phyloP scores from a whole-genome alignment of 2,797 vertebrate genomes.

The Pangasius mekongensis region DNA sequence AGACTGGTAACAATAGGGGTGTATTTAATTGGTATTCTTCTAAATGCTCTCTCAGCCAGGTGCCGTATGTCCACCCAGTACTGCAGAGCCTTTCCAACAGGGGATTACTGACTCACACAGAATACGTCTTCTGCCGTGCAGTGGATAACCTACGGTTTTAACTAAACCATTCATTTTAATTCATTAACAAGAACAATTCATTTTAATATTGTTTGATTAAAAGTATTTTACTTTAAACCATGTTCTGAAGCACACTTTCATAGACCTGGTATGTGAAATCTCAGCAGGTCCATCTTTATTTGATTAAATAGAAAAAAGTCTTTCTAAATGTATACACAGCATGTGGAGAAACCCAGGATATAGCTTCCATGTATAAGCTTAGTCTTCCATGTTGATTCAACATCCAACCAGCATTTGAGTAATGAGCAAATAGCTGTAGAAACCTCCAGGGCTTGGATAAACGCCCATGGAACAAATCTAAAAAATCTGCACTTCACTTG shows the following conservation, averaged over 20 bases:
- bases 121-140: slow-evolving; percentile 12
- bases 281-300: neutral
- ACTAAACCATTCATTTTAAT: neutral
- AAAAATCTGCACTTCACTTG: slow-evolving; percentile 68
- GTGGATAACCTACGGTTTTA: neutral
- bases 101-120: slow-evolving; percentile 13
- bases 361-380: neutral
- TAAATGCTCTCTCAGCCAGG: slow-evolving; percentile 42
- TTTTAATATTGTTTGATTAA: neutral
- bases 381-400: neutral
- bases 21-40: slow-evolving; percentile 42
- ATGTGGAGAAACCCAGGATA: neutral
- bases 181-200: neutral
- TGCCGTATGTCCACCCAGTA: slow-evolving; percentile 36
- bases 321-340: neutral
- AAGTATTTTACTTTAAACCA: neutral
- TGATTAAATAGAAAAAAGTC: neutral
- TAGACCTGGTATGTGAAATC: neutral
- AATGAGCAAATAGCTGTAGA: slow-evolving; percentile 54
- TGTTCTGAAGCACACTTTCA: neutral
- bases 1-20: slow-evolving; percentile 44
- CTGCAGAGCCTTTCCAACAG: slow-evolving; percentile 12
- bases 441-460: slow-evolving; percentile 37
- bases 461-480: slow-evolving; percentile 60
- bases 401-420: neutral